phyloP scores from a whole-genome alignment of 2,797 vertebrate species.

The Myotis daubentonii region DNA sequence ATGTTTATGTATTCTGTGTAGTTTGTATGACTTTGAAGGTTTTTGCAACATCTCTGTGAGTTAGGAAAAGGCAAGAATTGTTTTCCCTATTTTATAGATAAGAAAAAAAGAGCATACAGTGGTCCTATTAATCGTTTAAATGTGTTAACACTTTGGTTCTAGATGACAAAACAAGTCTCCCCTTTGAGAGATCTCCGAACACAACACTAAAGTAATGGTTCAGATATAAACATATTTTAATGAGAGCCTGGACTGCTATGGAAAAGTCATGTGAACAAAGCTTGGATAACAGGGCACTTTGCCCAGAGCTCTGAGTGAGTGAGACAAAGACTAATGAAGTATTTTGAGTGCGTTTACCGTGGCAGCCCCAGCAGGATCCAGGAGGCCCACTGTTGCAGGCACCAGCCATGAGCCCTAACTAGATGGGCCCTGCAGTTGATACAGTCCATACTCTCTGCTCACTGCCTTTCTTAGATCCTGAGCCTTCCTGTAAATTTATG shows the following conservation, averaged over 20 bases:
- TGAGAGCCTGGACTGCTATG: background rate
- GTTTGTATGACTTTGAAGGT: background rate
- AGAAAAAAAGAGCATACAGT: background rate
- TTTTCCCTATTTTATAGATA: background rate
- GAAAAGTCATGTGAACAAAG: background rate
- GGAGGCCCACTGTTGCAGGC: accelerated
- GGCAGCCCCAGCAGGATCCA: too few species aligned
- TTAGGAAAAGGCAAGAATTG: background rate
- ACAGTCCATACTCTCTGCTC: accelerated
- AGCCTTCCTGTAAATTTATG: background rate
- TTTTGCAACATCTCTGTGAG: background rate
- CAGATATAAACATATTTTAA: background rate
- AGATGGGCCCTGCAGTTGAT: background rate
- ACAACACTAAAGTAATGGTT: background rate
- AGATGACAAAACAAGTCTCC: background rate
- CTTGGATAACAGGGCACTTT: background rate
- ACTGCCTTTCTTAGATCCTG: background rate
- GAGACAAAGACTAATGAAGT: background rate
- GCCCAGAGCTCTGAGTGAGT: background rate
- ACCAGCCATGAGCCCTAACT: background rate
- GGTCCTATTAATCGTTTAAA: background rate
- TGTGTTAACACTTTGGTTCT: background rate
- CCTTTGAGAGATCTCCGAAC: background rate
- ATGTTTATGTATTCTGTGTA: background rate
- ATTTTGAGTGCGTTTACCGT: background rate